Conservation (phyloP, 2,888 invertebrate species). For the Thecophora atra region DNA sequence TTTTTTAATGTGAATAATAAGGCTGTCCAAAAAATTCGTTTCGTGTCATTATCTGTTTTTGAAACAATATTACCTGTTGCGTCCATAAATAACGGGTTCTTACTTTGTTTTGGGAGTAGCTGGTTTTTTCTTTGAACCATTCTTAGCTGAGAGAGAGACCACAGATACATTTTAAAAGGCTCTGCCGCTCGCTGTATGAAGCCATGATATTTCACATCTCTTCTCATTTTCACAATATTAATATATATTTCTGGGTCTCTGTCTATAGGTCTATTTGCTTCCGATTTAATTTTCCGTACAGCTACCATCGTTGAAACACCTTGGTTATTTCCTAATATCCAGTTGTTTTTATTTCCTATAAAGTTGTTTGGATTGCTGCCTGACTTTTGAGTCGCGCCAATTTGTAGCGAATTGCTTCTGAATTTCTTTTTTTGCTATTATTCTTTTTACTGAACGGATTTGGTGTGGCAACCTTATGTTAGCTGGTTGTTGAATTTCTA, state of each 20-base stretch:
- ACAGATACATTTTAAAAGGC: neutral
- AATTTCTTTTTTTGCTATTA: too few relatives aligned
- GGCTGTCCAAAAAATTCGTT: neutral
- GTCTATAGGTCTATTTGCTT: neutral
- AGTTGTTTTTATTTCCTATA: too few relatives aligned
- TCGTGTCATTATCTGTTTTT: neutral
- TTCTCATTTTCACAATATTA: neutral
- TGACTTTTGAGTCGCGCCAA: too few relatives aligned
- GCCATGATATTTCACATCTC: neutral
- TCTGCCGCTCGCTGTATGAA: neutral
- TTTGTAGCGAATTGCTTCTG: too few relatives aligned
- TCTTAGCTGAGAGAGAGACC: neutral
- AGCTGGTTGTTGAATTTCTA: too few relatives aligned
- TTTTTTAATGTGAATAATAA: neutral
- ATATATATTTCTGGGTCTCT: neutral
- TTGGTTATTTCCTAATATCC: too few relatives aligned
- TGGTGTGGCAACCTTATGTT: too few relatives aligned
- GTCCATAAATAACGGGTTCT: neutral
- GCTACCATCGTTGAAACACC: too few relatives aligned
- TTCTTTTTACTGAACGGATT: too few relatives aligned
- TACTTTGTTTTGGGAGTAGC: conserved; percentile 1
- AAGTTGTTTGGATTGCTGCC: too few relatives aligned
- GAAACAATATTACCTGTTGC: neutral
- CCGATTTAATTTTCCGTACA: neutral
- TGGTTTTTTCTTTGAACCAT: neutral